These are phyloP conservation scores for Heptranchias perlo DNA, from an alignment of 2,113 vertebrate species.

Conservation along the genomic window DNA sequence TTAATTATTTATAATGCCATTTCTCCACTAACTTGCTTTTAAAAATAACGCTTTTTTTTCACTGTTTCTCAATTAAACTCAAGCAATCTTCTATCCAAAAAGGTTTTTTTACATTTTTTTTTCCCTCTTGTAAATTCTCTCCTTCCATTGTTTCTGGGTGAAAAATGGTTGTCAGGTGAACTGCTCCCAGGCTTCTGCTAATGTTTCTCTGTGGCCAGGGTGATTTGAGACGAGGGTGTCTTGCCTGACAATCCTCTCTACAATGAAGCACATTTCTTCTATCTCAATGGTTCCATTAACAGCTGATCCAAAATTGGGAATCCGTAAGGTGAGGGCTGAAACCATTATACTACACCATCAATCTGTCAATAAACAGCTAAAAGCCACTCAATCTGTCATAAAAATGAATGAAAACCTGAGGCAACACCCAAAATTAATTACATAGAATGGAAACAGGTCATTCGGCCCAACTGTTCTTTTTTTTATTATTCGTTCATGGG, in stretches of 20 bases:
- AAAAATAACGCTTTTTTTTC: background rate
- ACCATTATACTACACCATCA: background rate
- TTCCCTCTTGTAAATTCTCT: background rate
- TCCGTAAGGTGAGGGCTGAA: background rate
- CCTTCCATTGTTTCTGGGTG: background rate
- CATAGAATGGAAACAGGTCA: background rate
- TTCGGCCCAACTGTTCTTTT: background rate
- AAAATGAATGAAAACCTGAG: background rate
- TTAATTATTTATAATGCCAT: background rate
- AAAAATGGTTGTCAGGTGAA: background rate
- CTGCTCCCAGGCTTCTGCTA: background rate
- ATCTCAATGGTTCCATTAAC: background rate
- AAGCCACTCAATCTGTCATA: background rate
- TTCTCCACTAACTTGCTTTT: background rate
- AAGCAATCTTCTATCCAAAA: background rate
- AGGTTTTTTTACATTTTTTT: background rate
- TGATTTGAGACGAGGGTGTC: background rate
- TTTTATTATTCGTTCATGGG: too few species aligned
- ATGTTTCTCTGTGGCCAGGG: background rate
- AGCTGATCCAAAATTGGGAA: background rate
- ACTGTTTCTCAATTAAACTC: background rate
- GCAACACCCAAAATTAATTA: background rate
- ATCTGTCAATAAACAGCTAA: background rate
- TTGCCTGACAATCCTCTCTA: background rate
- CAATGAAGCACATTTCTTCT: background rate